Percentiles rank a stretch among this genome's conserved stretches.
Conservation (phyloP, 2,888 invertebrate species). For the Linnaemya vulpina region DNA sequence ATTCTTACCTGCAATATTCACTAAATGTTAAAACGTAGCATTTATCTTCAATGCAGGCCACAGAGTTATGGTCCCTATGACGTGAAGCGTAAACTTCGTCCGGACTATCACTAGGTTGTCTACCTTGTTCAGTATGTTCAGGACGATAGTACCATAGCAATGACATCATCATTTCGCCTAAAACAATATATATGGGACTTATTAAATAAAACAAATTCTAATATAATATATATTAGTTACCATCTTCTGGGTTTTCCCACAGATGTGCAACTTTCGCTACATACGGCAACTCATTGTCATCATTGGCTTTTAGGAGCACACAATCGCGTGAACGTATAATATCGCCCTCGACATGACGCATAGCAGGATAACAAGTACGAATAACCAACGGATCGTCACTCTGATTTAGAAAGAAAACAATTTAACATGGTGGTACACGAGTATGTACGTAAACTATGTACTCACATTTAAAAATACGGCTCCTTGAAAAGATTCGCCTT, state of each 20-base stretch:
- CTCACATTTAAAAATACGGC: slow-evolving; percentile 93
- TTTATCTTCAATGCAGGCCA: slow-evolving; percentile 98
- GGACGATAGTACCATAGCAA: slow-evolving; percentile 98
- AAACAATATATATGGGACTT: slow-evolving; percentile 59
- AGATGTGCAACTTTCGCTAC: slow-evolving; percentile 97
- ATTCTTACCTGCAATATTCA: slow-evolving; percentile 95
- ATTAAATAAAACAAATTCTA: too few relatives aligned
- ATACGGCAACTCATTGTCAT: slow-evolving; percentile 93
- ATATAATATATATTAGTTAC: slow-evolving; percentile 83
- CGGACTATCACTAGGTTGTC: slow-evolving; percentile 90
- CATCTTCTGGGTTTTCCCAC: slow-evolving; percentile 97
- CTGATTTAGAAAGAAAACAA: slow-evolving; percentile 83
- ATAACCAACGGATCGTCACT: slow-evolving; percentile 89
- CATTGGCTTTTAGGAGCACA: slow-evolving; percentile 94
- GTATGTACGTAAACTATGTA: slow-evolving; percentile 18
- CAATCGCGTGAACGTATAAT: slow-evolving; percentile 94
- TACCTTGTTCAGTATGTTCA: slow-evolving; percentile 96
- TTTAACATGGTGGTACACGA: neutral
- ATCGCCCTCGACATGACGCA: slow-evolving; percentile 95
- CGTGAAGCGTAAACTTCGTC: slow-evolving; percentile 98
- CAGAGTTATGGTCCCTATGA: slow-evolving; percentile 97
- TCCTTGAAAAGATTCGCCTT: slow-evolving; percentile 91
- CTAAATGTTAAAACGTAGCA: slow-evolving; percentile 98
- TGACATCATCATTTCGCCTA: slow-evolving; percentile 99
- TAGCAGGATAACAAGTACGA: slow-evolving; percentile 94